Evolutionary conservation across 2,888 invertebrate genomes (phyloP), one percentile per base, ranked within the genome.

Genomic region (Ophraella communa): DNA sequence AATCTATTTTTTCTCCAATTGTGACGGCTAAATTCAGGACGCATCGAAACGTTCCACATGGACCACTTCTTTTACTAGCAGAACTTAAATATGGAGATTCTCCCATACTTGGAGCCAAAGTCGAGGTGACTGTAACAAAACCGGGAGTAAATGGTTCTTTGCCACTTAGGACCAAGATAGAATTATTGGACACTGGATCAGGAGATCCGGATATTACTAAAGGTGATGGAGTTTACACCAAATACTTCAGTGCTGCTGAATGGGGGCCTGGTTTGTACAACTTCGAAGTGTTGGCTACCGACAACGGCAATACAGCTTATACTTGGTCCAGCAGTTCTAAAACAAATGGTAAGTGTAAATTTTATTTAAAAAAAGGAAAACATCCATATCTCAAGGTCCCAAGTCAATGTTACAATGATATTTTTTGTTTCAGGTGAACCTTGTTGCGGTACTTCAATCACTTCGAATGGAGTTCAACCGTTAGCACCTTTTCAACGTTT

Each of bases 171-270:
- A 77, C 79, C 67, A 83, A 77, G 56, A 80, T 86, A 53, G 83
- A 85, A 65, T 78, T 88, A 1, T 76, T 85, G 53, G 89, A 88
- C 77, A 85, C 85, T 47, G 89, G 88, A 8, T 84, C 85, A 70
- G 88, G 87, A 66, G 89, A 89, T 80, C 88, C 89, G 0, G 90
- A 90, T 77, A 83, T 89, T 23, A 85, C 85, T 20, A 84, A 83
- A 76, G 86, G 86, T 0, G 90, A 90, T 78, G 89, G 90, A 0
- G 83, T 89, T 10, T 90, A 90, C 74, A 86, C 88, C 0, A 83
- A 87, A 47, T 88, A 87, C 75, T 86, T 87, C 70, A 84, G 82
- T 66, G 84, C 85, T n/a, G 80, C 81, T 4, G 78, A 79, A 20
- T 80, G 81, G 51, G 83, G 83, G 33, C 79, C 83, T 1, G 86